phyloP scores from a whole-genome alignment of 64 coral and sea anemone genomes.

The Actinia tenebrosa region DNA sequence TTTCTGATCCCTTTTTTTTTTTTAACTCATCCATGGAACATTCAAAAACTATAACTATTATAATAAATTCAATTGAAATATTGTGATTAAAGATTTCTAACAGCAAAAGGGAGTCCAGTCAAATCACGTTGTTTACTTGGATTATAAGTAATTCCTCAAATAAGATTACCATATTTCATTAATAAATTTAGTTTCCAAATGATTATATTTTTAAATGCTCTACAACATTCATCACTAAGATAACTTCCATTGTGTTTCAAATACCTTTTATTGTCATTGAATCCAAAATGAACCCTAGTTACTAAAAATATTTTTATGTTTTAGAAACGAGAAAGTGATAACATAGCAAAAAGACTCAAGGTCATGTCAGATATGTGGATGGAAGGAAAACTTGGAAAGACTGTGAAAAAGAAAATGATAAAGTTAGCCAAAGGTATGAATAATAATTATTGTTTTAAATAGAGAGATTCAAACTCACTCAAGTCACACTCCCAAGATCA shows the following conservation, averaged over 20 bases:
- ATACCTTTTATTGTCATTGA: not conserved
- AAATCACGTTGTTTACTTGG: too few relatives aligned
- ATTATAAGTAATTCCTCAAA: too few relatives aligned
- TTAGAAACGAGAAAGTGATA: slow-evolving; percentile 78
- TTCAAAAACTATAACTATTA: too few relatives aligned
- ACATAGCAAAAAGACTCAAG: slow-evolving; percentile 68
- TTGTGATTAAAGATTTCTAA: too few relatives aligned
- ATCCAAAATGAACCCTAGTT: not conserved
- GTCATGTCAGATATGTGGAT: slow-evolving; percentile 83
- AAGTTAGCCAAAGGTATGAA: slow-evolving; percentile 74
- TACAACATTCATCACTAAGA: not conserved
- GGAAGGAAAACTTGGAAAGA: slow-evolving; percentile 76
- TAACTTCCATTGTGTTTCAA: not conserved
- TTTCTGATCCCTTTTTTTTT: too few relatives aligned
- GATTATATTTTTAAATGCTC: not conserved
- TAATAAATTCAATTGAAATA: too few relatives aligned
- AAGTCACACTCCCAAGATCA: too few relatives aligned
- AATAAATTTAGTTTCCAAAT: not conserved
- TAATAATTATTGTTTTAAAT: too few relatives aligned
- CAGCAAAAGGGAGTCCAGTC: too few relatives aligned
- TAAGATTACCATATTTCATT: too few relatives aligned
- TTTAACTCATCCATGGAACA: too few relatives aligned
- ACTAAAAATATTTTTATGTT: slow-evolving; percentile 7
- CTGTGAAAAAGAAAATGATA: slow-evolving; percentile 87
- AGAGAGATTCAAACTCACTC: too few relatives aligned